These are phyloP conservation scores for Helicorthomorpha holstii DNA, from an alignment of 1,140 invertebrate species.

Conservation along the genomic window DNA sequence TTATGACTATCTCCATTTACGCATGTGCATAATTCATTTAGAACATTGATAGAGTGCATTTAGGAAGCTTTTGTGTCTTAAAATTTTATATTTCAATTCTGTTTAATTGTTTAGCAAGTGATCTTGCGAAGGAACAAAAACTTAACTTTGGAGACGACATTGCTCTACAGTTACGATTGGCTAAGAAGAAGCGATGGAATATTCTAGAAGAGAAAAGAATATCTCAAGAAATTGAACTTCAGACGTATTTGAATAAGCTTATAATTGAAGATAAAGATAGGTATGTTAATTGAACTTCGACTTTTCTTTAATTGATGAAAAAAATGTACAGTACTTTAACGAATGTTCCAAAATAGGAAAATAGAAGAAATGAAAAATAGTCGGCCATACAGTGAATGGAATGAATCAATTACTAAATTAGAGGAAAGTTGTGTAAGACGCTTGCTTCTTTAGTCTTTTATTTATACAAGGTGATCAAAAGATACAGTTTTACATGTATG, in stretches of 20 bases:
- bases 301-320: too few relatives aligned
- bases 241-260: conserved; percentile 71
- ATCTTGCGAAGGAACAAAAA: conserved; percentile 81
- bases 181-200: conserved; percentile 79
- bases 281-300: conserved; percentile 7
- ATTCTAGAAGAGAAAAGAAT: conserved; percentile 85
- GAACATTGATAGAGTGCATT: too few relatives aligned
- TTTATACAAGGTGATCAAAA: too few relatives aligned
- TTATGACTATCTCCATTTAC: too few relatives aligned
- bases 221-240: conserved; percentile 66
- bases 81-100: not conserved
- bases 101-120: conserved; percentile 46
- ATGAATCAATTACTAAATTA: conserved; percentile 41
- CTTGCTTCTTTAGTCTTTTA: too few relatives aligned
- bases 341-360: conserved; percentile 26
- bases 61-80: not conserved
- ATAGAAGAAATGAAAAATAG: conserved; percentile 40
- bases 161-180: conserved; percentile 65
- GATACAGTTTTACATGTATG: too few relatives aligned
- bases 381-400: conserved; percentile 29
- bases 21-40: too few relatives aligned
- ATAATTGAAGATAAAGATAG: conserved; percentile 63
- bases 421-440: conserved; percentile 53
- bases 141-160: conserved; percentile 87
- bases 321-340: too few relatives aligned